These are phyloP conservation scores for Andrena marginata DNA, from an alignment of 2,888 invertebrate species.

Conservation along the genomic window DNA sequence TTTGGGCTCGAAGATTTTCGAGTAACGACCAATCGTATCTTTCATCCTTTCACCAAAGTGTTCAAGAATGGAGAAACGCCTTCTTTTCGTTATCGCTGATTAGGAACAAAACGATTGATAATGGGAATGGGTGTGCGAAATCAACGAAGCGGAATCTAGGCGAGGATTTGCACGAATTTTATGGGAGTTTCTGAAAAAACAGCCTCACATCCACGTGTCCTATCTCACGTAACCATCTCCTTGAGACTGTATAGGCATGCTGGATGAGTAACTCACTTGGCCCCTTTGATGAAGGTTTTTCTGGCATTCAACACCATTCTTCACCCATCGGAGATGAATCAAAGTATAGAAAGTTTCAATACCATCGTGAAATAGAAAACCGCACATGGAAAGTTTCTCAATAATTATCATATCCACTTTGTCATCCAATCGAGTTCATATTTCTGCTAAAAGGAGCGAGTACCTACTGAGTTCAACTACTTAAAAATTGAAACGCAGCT, in stretches of 20 bases:
- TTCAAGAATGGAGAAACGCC: not conserved
- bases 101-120: not conserved
- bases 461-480: too few relatives aligned
- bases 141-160: not conserved
- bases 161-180: conserved; percentile 25
- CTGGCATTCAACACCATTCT: conserved; percentile 1
- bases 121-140: not conserved
- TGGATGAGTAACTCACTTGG: not conserved
- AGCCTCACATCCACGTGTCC: conserved; percentile 34
- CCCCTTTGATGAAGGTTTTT: conserved; percentile 5
- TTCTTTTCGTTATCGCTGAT: not conserved
- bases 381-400: too few relatives aligned
- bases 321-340: not conserved
- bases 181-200: not conserved
- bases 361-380: too few relatives aligned
- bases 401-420: too few relatives aligned
- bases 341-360: not conserved
- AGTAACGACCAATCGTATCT: not conserved
- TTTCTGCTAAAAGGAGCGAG: too few relatives aligned
- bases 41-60: not conserved
- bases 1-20: not conserved
- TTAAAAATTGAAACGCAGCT: too few relatives aligned
- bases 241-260: conserved; percentile 1
- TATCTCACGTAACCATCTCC: conserved; percentile 47
- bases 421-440: too few relatives aligned